Base-by-base conservation (phyloP, 1,140 invertebrate species). In the Pectinophora gossypiella region DNA sequence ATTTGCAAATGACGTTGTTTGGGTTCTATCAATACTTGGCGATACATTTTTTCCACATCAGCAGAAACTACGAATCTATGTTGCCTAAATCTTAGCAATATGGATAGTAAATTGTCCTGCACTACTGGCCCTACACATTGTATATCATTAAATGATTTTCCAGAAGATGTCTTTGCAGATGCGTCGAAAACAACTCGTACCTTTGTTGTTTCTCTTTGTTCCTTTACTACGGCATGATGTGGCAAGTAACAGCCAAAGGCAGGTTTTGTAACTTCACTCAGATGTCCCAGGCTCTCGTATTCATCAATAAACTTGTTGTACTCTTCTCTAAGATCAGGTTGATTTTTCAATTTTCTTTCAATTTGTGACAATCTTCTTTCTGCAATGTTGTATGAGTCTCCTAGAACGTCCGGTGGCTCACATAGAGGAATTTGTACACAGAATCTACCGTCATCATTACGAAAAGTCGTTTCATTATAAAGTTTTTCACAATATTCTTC, bases 151-250 rank as follows among this genome's bases (percentile, higher is more conserved):
- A 83, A 49, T 1, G 74, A 76, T 35, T 71, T 59, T 0, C 66
- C 66, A 2, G 42, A 54, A 0, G 54, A 48, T 0, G 76, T 61
- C 48, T 66, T 73, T 0, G 53, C 53, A 0, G 71, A 78, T 3
- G 61, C 80, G 32, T 86, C 63, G 48, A 81, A 86, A 0, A 81
- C 78, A 0, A 73, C 54, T 0, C 75, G 27, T 3, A 67, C 7
- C 45, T 66, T 64, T 3, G 71, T 72, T 2, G 59, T 59, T 18
- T 54, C 48, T 51, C 62, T 71, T 1, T 23, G 19, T 56, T 65
- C 50, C 47, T 59, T 65, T 3, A 75, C 38, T 13, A 74, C 64
- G 18, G 55, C 60, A 54, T 77, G 71, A 53, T 76, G 69, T n/a
- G n/a, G n/a, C n/a, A n/a, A n/a, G n/a, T n/a, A n/a, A n/a, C n/a